phyloP scores from a whole-genome alignment of 2,888 invertebrate genomes.

The Spisula subtruncata region DNA sequence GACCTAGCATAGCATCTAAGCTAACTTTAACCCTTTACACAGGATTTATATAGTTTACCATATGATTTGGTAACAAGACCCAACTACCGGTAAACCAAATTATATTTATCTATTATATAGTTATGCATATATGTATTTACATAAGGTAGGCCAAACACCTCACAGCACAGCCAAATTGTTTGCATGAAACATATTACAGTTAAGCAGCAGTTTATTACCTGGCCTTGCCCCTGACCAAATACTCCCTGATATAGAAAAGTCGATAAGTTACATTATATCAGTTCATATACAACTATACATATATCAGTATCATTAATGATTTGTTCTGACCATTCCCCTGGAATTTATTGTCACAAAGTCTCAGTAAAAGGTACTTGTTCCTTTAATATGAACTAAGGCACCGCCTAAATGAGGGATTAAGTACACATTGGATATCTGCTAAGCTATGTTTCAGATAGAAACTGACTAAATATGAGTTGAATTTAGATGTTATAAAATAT shows the following conservation, averaged over 20 bases:
- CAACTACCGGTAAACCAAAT: background rate
- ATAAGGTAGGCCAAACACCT: slow-evolving; percentile 20
- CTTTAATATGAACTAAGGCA: too few species aligned
- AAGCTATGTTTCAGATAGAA: too few species aligned
- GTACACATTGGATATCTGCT: too few species aligned
- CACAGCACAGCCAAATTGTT: slow-evolving; percentile 41
- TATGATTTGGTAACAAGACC: background rate
- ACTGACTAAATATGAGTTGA: too few species aligned
- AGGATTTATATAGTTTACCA: background rate
- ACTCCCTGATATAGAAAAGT: slow-evolving; percentile 45
- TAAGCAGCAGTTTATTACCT: slow-evolving; percentile 45
- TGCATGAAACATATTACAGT: slow-evolving; percentile 27
- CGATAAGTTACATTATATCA: background rate
- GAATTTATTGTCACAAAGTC: too few species aligned
- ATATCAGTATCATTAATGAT: too few species aligned
- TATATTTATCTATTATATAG: background rate
- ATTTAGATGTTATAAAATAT: too few species aligned
- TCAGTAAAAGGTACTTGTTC: too few species aligned
- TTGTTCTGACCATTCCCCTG: too few species aligned
- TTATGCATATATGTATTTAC: slow-evolving; percentile 13
- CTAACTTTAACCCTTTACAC: background rate
- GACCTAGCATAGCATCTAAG: background rate
- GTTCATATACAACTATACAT: background rate
- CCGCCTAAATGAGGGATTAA: too few species aligned
- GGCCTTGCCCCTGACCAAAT: slow-evolving; percentile 57